A percentile compares a stretch with the other conserved stretches of the same genome.
phyloP scores from a whole-genome alignment of 1,140 invertebrate genomes.

The Nixonia krombeini region DNA sequence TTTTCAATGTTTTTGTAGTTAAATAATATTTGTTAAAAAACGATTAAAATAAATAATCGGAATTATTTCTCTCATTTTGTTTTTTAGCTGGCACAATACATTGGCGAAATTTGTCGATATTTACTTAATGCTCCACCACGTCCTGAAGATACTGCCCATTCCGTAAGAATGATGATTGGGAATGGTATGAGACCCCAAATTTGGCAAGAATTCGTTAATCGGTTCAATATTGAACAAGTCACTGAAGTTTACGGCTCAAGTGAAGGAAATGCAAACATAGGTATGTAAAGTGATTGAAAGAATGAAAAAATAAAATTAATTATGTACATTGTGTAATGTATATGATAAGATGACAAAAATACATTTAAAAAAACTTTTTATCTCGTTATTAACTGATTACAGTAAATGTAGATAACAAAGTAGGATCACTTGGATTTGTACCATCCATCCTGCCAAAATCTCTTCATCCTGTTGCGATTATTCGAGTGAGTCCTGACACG shows the following conservation, averaged over 20 bases:
- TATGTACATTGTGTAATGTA: too few species aligned
- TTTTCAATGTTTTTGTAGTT: conserved; percentile 5
- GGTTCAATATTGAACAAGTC: conserved; percentile 78
- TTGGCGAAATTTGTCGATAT: conserved; percentile 87
- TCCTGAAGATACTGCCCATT: conserved; percentile 65
- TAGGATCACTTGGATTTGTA: conserved; percentile 83
- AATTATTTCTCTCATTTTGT: conserved; percentile 17
- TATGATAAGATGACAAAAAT: too few species aligned
- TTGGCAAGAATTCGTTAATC: conserved; percentile 70
- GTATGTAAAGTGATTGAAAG: conserved; percentile 57
- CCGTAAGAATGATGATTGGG: conserved; percentile 68
- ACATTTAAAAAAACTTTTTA: background rate
- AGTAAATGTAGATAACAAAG: conserved; percentile 80
- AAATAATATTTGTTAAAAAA: too few species aligned
- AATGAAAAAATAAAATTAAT: background rate
- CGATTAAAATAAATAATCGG: background rate
- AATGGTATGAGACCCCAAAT: conserved; percentile 70
- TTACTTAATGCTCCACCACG: conserved; percentile 76
- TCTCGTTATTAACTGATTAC: too few species aligned
- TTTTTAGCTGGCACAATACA: conserved; percentile 80
- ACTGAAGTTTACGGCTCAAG: conserved; percentile 84
- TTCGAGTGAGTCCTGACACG: conserved; percentile 75
- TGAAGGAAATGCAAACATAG: conserved; percentile 82
- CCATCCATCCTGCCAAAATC: conserved; percentile 74
- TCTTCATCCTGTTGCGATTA: conserved; percentile 73